A percentile compares a stretch with the other conserved stretches of the same genome.
Evolutionary conservation across 2,888 invertebrate genomes (phyloP).

Genomic region (Ormyrus thymus): DNA sequence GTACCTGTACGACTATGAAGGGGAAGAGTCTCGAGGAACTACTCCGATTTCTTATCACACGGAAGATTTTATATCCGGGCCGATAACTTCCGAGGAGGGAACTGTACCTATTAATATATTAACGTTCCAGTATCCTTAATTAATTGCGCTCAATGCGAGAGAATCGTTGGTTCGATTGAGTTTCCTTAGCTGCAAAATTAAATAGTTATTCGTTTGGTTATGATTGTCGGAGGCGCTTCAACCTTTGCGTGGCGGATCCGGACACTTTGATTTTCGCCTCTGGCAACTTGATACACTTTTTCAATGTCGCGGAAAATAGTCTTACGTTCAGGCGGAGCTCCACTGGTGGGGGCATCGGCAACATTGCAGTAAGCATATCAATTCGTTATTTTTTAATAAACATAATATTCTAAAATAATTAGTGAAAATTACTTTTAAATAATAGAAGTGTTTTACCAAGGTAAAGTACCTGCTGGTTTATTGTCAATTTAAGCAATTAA

Average conservation of each 20-base stretch:
- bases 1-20: neutral
- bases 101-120: conserved; percentile 79
- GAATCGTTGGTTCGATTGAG: neutral
- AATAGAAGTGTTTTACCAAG: neutral
- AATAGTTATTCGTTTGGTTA: conserved; percentile 91
- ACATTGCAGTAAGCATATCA: conserved; percentile 80
- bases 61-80: conserved; percentile 79
- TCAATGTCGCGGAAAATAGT: conserved; percentile 81
- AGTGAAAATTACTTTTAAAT: neutral
- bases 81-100: conserved; percentile 76
- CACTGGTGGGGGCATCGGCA: conserved; percentile 88
- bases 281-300: conserved; percentile 88
- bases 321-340: conserved; percentile 84
- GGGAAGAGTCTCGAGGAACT: conserved; percentile 3
- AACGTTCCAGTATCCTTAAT: conserved; percentile 83
- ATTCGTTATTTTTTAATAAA: neutral
- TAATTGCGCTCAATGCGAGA: conserved; percentile 5
- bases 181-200: conserved; percentile 32
- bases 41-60: conserved; percentile 65
- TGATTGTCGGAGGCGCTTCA: conserved; percentile 87
- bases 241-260: conserved; percentile 86
- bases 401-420: neutral
- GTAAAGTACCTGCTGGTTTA: neutral
- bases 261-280: conserved; percentile 86
- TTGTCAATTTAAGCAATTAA: neutral